Percentiles rank a stretch among this genome's conserved stretches.
These are phyloP conservation scores for Gavia stellata DNA, from an alignment of 2,113 vertebrate genomes.

Conservation along the genomic window DNA sequence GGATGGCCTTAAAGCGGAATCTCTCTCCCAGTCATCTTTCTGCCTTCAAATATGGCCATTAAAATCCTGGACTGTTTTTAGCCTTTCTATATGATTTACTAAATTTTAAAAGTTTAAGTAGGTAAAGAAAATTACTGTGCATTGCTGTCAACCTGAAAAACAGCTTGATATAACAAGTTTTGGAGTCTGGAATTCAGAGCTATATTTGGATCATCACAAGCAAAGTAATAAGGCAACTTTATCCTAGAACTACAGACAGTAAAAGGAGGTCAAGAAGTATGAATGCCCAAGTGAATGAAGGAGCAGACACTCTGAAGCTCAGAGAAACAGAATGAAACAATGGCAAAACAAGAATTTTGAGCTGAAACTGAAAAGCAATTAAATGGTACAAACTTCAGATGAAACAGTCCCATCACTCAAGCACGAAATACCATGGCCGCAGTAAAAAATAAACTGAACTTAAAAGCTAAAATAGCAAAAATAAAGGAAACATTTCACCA, in stretches of 20 bases:
- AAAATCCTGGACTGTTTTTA: constrained; percentile 8
- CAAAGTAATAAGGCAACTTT: background rate
- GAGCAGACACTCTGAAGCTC: background rate
- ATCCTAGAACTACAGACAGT: background rate
- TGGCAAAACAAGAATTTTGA: background rate
- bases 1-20: background rate
- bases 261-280: background rate
- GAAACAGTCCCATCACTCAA: background rate
- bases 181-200: background rate
- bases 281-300: background rate
- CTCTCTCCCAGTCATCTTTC: background rate
- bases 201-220: background rate
- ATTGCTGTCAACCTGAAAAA: background rate
- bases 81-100: background rate
- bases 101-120: constrained; percentile 15
- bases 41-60: background rate
- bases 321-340: background rate
- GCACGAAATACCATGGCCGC: background rate
- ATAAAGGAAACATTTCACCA: background rate
- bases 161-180: background rate
- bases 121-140: background rate
- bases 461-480: background rate
- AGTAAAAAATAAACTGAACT: background rate
- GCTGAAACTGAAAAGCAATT: background rate
- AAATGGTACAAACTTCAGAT: background rate